A percentile compares a stretch with the other conserved stretches of the same genome.
Conservation (phyloP, 1,140 invertebrate genomes). For the Drosophila chauvacae region DNA sequence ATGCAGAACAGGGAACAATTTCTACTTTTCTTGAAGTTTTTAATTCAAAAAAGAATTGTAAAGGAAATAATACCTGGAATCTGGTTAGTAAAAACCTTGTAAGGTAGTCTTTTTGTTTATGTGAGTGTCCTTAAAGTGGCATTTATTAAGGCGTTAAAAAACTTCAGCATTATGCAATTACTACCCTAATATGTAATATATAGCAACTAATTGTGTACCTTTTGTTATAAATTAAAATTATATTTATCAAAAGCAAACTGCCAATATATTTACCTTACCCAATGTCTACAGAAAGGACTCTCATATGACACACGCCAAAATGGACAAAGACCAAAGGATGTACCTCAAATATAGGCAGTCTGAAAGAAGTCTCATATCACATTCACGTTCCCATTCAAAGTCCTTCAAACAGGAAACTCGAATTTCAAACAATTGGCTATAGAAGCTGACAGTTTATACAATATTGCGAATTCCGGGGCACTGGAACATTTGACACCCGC, state of each 20-base stretch:
- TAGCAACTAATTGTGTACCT: not conserved
- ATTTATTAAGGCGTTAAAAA: not conserved
- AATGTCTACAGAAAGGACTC: conserved; percentile 19
- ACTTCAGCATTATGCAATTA: no score
- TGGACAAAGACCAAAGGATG: conserved; percentile 9
- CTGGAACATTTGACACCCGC: conserved; percentile 65
- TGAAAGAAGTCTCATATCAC: conserved; percentile 10
- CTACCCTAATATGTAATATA: not conserved
- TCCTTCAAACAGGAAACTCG: conserved; percentile 56
- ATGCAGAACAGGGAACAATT: conserved; percentile 30
- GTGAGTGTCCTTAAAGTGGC: not conserved
- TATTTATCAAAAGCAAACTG: not conserved
- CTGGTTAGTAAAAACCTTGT: not conserved
- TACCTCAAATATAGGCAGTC: conserved; percentile 23
- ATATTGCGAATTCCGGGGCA: conserved; percentile 72
- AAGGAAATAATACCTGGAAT: not conserved
- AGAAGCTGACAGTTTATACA: conserved; percentile 66
- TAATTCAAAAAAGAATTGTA: not conserved
- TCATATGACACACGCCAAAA: conserved; percentile 69
- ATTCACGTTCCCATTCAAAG: conserved; percentile 31
- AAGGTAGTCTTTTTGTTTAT: not conserved
- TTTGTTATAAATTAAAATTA: no score
- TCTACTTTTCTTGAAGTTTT: not conserved
- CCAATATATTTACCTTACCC: conserved; percentile 7
- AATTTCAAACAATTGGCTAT: conserved; percentile 73